Conservation (phyloP, 2,797 vertebrate species). For the Yasuhikotakia modesta region DNA sequence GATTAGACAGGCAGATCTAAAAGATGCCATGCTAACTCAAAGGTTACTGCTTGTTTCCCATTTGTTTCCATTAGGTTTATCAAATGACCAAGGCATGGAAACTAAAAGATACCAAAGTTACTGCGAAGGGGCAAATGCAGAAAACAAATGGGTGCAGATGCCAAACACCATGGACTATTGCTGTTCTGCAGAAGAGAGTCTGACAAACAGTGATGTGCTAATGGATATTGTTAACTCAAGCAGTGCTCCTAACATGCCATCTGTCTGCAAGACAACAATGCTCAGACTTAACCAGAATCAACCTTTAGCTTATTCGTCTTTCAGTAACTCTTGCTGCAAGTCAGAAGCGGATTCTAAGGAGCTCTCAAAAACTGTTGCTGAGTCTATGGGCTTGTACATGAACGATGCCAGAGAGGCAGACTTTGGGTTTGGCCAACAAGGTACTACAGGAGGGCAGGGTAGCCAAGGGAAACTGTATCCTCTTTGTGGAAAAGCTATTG, state of each 20-base stretch:
- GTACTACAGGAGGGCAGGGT: constrained; percentile 71
- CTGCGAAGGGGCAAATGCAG: constrained; percentile 89
- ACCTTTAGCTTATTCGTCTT: constrained; percentile 81
- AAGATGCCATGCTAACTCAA: constrained; percentile 8
- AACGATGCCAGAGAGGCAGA: constrained; percentile 92
- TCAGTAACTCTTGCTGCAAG: constrained; percentile 83
- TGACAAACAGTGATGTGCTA: constrained; percentile 81
- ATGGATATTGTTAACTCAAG: constrained; percentile 90
- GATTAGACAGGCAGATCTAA: constrained; percentile 6
- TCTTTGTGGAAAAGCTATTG: constrained; percentile 80
- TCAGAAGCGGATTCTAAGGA: constrained; percentile 94
- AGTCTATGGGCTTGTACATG: constrained; percentile 99
- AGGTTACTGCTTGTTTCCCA: constrained; percentile 46
- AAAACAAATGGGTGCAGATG: constrained; percentile 91
- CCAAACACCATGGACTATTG: constrained; percentile 82
- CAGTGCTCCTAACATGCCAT: constrained; percentile 63
- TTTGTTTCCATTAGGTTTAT: constrained; percentile 71
- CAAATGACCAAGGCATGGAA: constrained; percentile 92
- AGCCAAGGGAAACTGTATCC: constrained; percentile 88
- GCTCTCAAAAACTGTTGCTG: constrained; percentile 94
- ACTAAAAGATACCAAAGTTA: constrained; percentile 97
- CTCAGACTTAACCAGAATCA: constrained; percentile 82
- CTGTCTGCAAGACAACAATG: constrained; percentile 75
- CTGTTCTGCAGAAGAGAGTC: constrained; percentile 80
- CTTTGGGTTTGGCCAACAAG: constrained; percentile 87